A percentile compares a stretch with the other conserved stretches of the same genome.
phyloP scores from a whole-genome alignment of 2,888 invertebrate species.

The Cactoblastis cactorum region DNA sequence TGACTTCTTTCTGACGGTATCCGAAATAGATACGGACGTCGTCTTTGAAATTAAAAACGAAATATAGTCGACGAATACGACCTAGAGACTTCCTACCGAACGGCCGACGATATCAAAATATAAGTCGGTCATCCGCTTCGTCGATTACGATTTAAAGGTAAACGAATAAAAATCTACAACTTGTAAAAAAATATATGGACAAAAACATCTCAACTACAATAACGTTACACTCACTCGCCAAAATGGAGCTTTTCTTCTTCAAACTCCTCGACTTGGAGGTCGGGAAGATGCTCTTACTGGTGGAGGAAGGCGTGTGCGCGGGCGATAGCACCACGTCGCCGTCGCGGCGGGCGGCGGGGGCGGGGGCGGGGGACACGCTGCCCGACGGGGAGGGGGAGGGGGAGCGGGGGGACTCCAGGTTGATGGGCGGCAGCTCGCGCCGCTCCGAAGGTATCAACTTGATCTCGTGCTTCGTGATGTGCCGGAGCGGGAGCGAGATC shows the following conservation, averaged over 20 bases:
- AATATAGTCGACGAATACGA: too few relatives aligned
- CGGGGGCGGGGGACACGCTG: slow-evolving; percentile 16
- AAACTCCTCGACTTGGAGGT: slow-evolving; percentile 80
- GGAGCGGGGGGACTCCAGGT: slow-evolving; percentile 26
- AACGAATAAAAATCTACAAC: too few relatives aligned
- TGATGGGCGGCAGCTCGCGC: slow-evolving; percentile 49
- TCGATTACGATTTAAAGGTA: too few relatives aligned
- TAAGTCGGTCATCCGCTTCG: too few relatives aligned
- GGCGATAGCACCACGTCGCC: slow-evolving; percentile 17
- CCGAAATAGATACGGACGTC: too few relatives aligned
- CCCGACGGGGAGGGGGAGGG: slow-evolving; percentile 13
- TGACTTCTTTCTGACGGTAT: too few relatives aligned
- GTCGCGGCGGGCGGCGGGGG: slow-evolving; percentile 18
- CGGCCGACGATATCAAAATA: too few relatives aligned
- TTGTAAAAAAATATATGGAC: too few relatives aligned
- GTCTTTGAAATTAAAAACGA: too few relatives aligned
- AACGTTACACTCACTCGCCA: slow-evolving; percentile 81
- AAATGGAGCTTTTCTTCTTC: slow-evolving; percentile 86
- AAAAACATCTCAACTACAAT: slow-evolving; percentile 5
- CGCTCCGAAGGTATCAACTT: slow-evolving; percentile 48
- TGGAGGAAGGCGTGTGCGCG: slow-evolving; percentile 57
- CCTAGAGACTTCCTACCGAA: too few relatives aligned
- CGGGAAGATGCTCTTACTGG: slow-evolving; percentile 76
- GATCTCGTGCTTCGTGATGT: slow-evolving; percentile 64
- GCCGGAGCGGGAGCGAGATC: slow-evolving; percentile 55